Evolutionary conservation across 2,888 invertebrate genomes (phyloP), one percentile per base, ranked within the genome.

Genomic region (Yponomeuta cagnagella): DNA sequence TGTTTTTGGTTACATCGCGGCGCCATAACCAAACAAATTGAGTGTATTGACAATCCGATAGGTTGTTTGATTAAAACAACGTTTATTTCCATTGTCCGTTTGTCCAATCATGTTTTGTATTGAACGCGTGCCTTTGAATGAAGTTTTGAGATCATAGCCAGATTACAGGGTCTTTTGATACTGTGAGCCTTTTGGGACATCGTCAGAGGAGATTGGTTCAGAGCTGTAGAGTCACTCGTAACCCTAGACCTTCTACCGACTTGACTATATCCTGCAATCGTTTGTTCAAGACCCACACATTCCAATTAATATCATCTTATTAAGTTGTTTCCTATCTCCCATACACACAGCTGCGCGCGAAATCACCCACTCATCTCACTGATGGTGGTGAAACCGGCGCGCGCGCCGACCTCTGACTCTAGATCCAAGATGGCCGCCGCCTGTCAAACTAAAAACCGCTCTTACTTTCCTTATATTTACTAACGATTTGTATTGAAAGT

Each of bases 401-500:
- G 82, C 83, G 79, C 80, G 74, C 67, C 82, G 84, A 90, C 86
- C 90, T 89, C 78, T 90, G 90, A 86, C 87, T 86, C 81, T 78
- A 76, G 82, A 85, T 80, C 75, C 82, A 89, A 90, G 82, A 90
- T 89, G 89, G 88, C 85, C 76, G 83, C 78, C 75, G 79, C 79
- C 85, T 88, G 89, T 87, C 89, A 86, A 86, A 88, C 80, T 82
- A 81, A 83, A 85, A 69, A 67, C 48, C 81, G 82, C 87, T 87
- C 83, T 87, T 86, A 86, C 87, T 89, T 89, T 89, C 86, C 83
- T 78, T 87, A 87, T 87, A 87, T 84, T 85, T 78, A 78, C 75
- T 84, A 82, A 84, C 81, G 79, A 85, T 87, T 84, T 83, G 74
- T 81, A 82, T 83, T 85, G 82, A 82, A 80, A 73, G 82, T 67